A percentile compares a stretch with the other conserved stretches of the same genome.
These are phyloP conservation scores for Ellobium chinense DNA, from an alignment of 2,888 invertebrate genomes.

Conservation along the genomic window DNA sequence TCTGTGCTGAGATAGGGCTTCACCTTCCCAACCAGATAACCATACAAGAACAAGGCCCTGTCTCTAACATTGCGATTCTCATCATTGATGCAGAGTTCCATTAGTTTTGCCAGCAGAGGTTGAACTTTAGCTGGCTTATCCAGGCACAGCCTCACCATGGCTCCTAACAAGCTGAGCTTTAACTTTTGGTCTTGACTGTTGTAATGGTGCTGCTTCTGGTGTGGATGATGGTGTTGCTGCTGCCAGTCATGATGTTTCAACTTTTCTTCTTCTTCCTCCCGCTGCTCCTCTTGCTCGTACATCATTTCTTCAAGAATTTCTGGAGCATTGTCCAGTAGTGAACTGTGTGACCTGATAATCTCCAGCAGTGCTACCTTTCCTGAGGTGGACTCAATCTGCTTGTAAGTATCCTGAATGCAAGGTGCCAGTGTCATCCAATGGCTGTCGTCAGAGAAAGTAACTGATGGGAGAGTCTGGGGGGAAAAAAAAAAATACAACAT, in stretches of 20 bases:
- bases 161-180: constrained; percentile 63
- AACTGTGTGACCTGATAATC: constrained; percentile 10
- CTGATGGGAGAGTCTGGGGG: constrained; percentile 18
- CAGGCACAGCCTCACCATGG: constrained; percentile 68
- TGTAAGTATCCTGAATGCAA: background rate
- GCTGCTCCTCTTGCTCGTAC: background rate
- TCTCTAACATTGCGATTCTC: constrained; percentile 57
- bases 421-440: constrained; percentile 10
- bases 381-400: background rate
- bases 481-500: background rate
- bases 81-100: constrained; percentile 65
- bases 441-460: constrained; percentile 12
- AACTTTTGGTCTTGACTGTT: constrained; percentile 44
- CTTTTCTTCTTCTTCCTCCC: background rate
- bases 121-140: constrained; percentile 72
- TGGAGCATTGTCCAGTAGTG: constrained; percentile 5
- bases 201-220: background rate
- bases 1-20: background rate
- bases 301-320: constrained; percentile 36
- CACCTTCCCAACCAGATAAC: constrained; percentile 47
- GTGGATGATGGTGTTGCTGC: too few species aligned
- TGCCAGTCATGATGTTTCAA: background rate
- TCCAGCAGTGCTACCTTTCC: constrained; percentile 24
- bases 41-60: constrained; percentile 60
- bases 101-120: constrained; percentile 67